Evolutionary conservation across 2,888 invertebrate species (phyloP).

Genomic region (Acrobasis repandana): DNA sequence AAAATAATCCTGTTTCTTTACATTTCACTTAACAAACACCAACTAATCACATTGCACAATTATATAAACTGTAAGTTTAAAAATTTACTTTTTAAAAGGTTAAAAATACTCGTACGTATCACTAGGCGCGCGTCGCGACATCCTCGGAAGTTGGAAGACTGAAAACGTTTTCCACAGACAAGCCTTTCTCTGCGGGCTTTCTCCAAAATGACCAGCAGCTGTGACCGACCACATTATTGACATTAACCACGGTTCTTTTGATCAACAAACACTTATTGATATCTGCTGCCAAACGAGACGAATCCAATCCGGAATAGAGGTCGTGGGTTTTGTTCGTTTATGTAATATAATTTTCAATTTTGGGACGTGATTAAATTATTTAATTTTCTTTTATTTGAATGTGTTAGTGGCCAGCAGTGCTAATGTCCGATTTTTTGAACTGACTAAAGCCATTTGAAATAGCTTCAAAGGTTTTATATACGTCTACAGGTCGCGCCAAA

Average conservation of each 20-base stretch:
- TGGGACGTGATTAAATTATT: no score
- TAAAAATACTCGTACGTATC: no score
- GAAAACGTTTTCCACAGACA: constrained; percentile 14
- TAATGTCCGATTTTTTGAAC: not conserved
- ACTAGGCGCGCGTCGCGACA: constrained; percentile 5
- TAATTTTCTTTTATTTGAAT: no score
- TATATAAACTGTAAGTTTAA: no score
- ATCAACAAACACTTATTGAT: constrained; percentile 12
- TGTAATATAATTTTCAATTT: not conserved
- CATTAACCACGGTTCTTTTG: constrained; percentile 12
- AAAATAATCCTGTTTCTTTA: not conserved
- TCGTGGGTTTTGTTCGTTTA: constrained; percentile 3
- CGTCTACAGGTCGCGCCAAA: no score
- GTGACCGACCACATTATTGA: constrained; percentile 17
- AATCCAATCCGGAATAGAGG: not conserved
- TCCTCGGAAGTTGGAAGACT: not conserved
- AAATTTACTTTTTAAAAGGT: no score
- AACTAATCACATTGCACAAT: not conserved
- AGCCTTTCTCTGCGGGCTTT: constrained; percentile 34
- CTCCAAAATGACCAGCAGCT: constrained; percentile 25
- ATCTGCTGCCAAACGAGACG: not conserved
- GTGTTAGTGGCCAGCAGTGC: no score
- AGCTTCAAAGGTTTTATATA: no score
- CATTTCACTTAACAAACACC: not conserved
- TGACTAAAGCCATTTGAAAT: no score